Evolutionary conservation across 1,140 invertebrate species (phyloP).

Genomic region (Drosophila nigrodunni): DNA sequence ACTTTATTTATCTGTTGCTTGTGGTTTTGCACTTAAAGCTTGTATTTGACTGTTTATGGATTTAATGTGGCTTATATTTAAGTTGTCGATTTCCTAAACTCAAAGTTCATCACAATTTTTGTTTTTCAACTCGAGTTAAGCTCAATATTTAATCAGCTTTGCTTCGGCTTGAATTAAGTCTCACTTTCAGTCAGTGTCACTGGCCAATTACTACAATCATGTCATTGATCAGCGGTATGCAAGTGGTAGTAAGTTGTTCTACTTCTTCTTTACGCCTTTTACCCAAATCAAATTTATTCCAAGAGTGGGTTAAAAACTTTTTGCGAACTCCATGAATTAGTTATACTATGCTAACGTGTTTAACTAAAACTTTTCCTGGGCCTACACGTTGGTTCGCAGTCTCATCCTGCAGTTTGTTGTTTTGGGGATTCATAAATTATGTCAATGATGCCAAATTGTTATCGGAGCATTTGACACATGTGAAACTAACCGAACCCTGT

Average conservation of each 20-base stretch:
- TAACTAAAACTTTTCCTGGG: conserved; percentile 33
- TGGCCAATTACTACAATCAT: conserved; percentile 8
- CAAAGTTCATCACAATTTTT: no score
- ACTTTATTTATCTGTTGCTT: conserved; percentile 21
- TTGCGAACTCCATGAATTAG: conserved; percentile 42
- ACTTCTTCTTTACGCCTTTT: background rate
- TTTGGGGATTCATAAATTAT: conserved; percentile 43
- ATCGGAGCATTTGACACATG: conserved; percentile 52
- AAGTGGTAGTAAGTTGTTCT: background rate
- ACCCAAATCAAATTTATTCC: conserved; percentile 39
- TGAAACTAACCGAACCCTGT: conserved; percentile 48
- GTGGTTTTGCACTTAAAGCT: background rate
- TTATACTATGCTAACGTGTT: conserved; percentile 33
- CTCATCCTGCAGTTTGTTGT: background rate
- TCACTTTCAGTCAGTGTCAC: background rate
- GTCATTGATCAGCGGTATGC: conserved; percentile 14
- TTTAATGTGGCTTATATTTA: conserved; percentile 6
- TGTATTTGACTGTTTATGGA: background rate
- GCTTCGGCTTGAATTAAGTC: background rate
- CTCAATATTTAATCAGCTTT: no score
- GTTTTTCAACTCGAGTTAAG: no score
- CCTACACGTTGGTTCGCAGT: conserved; percentile 5
- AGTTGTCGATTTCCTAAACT: no score
- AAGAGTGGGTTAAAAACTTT: conserved; percentile 28
- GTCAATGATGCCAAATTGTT: conserved; percentile 51